Percentiles rank a stretch among this genome's conserved stretches.
Conservation (phyloP, 2,797 vertebrate species). For the Cetoscarus ocellatus region DNA sequence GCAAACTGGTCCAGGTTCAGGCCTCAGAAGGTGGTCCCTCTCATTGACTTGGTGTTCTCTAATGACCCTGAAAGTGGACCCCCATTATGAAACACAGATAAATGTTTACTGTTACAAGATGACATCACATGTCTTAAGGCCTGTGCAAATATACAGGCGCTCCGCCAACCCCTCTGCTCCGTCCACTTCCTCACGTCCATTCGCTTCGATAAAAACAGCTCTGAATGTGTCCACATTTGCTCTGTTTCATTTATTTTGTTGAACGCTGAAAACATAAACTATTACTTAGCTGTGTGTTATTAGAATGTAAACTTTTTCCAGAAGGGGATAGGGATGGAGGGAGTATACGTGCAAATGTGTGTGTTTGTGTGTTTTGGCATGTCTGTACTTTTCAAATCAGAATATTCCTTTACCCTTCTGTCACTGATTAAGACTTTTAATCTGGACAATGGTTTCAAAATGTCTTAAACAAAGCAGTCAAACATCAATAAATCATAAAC, state of each 20-base stretch:
- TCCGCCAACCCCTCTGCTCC: constrained; percentile 11
- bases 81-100: constrained; percentile 67
- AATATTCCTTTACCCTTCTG: constrained; percentile 42
- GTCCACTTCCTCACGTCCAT: constrained; percentile 56
- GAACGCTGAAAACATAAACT: constrained; percentile 82
- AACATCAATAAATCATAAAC: constrained; percentile 45
- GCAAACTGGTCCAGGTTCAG: constrained; percentile 19
- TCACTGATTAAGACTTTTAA: constrained; percentile 29
- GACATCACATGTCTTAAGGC: constrained; percentile 80
- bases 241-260: constrained; percentile 81
- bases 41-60: constrained; percentile 49
- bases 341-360: constrained; percentile 1
- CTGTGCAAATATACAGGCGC: constrained; percentile 79
- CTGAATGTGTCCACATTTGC: constrained; percentile 61
- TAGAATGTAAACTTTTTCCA: constrained; percentile 68
- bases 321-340: constrained; percentile 16
- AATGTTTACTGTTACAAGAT: constrained; percentile 78
- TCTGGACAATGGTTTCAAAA: constrained; percentile 46
- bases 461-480: constrained; percentile 30
- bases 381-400: constrained; percentile 19
- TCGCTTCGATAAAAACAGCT: constrained; percentile 67
- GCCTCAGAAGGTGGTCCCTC: constrained; percentile 62
- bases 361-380: constrained; percentile 1
- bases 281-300: constrained; percentile 79
- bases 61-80: constrained; percentile 60